Base-by-base conservation (phyloP, 2,797 vertebrate species). In the Aphelocoma californica region DNA sequence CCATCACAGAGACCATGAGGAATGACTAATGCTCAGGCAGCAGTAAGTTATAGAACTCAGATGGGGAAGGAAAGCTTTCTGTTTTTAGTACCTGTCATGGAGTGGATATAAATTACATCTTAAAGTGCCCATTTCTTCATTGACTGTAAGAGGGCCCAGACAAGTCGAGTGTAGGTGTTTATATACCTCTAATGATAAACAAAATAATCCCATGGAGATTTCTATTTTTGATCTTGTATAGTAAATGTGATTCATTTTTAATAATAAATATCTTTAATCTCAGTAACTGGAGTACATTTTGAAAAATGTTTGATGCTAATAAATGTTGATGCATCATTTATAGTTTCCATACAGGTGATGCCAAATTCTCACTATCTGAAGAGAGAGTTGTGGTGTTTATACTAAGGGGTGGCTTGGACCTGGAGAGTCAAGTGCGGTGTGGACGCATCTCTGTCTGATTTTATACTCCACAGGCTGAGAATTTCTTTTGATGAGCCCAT, bases 341-440 rank as follows among this genome's bases (percentile, higher is more conserved):
- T 51, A 20, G 29, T 60, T 75, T 65, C 40, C 13, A 2, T 3
- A 1, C 7, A 45, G 44, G 4, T 7, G 32, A 31, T 31, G n/a
- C 51, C 24, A 40, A 32, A 20, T 21, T 13, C 15, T 32, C 42
- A 0, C 1, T 4, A 1, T 23, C 34, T 57, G 57, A 26, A 36
- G 44, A 6, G 32, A 4, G 7, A 58, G 12, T 1, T 50, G 26
- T 53, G 18, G 14, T 74, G 78, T 51, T 32, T 10, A 1, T 1
- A 0, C 17, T 4, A 3, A 42, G 26, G 17, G 36, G 7, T 60
- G 58, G 15, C 21, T 20, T 6, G 38, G 61, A 31, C 12, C 18
- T 9, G 45, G 24, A 17, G 62, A 31, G 32, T 18, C 0, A 0
- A 28, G 12, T 15, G 15, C 50, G 29, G 17, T 4, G 34, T 29